These are phyloP conservation scores for Callyntrura sp. DNA, from an alignment of 2,888 invertebrate species.

Conservation along the genomic window DNA sequence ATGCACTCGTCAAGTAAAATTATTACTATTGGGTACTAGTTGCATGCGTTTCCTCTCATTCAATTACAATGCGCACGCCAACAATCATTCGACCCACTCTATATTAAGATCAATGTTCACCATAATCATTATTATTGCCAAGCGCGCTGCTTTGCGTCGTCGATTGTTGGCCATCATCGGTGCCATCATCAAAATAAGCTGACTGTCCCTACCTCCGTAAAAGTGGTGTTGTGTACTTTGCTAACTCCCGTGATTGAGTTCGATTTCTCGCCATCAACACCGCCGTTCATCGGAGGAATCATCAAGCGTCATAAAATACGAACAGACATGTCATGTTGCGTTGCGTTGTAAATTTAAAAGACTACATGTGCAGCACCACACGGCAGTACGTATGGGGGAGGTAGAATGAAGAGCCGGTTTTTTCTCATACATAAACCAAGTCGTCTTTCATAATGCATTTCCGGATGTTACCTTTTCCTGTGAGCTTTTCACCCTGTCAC, in stretches of 20 bases:
- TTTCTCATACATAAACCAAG: slow-evolving; percentile 13
- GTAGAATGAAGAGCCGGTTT: slow-evolving; percentile 59
- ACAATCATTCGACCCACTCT: slow-evolving; percentile 15
- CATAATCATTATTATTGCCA: background rate
- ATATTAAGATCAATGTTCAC: background rate
- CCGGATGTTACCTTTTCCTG: slow-evolving; percentile 69
- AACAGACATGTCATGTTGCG: background rate
- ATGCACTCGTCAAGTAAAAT: too few relatives aligned
- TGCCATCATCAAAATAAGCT: slow-evolving; percentile 1
- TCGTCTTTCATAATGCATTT: slow-evolving; percentile 58
- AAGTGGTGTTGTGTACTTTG: background rate
- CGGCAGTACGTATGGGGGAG: too few relatives aligned
- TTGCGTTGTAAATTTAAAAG: slow-evolving; percentile 10
- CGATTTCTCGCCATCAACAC: too few relatives aligned
- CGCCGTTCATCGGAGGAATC: too few relatives aligned
- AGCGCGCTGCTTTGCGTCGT: background rate
- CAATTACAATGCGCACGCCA: background rate
- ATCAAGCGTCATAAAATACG: too few relatives aligned
- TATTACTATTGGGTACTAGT: background rate
- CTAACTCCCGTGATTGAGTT: too few relatives aligned
- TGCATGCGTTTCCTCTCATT: slow-evolving; percentile 14
- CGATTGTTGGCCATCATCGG: background rate
- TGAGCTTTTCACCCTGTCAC: slow-evolving; percentile 47
- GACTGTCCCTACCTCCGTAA: background rate
- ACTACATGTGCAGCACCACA: background rate